Conservation (phyloP, 2,113 vertebrate species). For the Syngnathoides biaculeatus region DNA sequence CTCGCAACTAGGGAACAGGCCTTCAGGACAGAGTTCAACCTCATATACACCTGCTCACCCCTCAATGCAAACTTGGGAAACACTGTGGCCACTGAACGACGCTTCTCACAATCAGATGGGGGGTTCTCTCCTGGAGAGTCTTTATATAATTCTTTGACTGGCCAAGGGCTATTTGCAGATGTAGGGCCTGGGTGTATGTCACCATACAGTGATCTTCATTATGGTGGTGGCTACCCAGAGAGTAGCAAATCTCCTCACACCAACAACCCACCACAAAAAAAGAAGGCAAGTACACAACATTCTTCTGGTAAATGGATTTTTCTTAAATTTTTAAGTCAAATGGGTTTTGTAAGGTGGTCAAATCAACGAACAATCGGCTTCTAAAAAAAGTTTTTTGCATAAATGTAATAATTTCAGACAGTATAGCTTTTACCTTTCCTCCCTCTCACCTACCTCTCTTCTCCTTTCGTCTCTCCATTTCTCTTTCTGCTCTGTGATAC, state of each 20-base stretch:
- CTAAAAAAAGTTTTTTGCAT: constrained; percentile 27
- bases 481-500: constrained; percentile 54
- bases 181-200: constrained; percentile 79
- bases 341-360: constrained; percentile 14
- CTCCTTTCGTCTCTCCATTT: constrained; percentile 18
- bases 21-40: constrained; percentile 98
- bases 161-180: constrained; percentile 83
- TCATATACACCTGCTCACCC: constrained; percentile 98
- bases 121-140: constrained; percentile 87
- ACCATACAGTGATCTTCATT: constrained; percentile 81
- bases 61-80: constrained; percentile 88
- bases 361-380: constrained; percentile 15
- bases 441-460: constrained; percentile 14
- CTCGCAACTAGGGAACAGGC: constrained; percentile 85
- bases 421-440: constrained; percentile 50
- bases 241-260: constrained; percentile 79
- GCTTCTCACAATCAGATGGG: constrained; percentile 80
- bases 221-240: constrained; percentile 73
- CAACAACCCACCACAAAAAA: constrained; percentile 93
- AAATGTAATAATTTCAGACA: constrained; percentile 43
- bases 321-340: constrained; percentile 1
- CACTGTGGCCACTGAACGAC: constrained; percentile 78
- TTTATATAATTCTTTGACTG: constrained; percentile 78
- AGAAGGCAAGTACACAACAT: constrained; percentile 84
- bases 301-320: neutral